Conservation (phyloP, 2,113 vertebrate genomes). For the Notarius lentiginosus region DNA sequence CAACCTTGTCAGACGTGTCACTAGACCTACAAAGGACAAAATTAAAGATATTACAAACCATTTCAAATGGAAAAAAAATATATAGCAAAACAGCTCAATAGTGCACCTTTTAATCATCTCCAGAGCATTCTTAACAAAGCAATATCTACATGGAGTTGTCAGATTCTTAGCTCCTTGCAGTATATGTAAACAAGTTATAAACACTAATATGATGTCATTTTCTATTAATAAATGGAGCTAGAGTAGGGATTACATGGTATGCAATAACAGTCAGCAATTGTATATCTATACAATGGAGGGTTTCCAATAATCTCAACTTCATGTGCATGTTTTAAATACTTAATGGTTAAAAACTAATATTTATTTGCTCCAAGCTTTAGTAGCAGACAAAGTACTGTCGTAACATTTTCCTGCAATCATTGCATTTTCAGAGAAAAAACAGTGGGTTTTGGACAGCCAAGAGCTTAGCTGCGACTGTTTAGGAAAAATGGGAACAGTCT, state of each 20-base stretch:
- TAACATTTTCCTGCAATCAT: background rate
- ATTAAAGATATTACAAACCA: slow-evolving; percentile 14
- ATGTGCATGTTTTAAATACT: background rate
- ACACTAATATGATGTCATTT: background rate
- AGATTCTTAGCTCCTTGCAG: background rate
- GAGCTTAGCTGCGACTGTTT: background rate
- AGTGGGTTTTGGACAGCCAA: background rate
- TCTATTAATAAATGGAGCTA: background rate
- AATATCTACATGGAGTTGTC: background rate
- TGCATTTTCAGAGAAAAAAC: background rate
- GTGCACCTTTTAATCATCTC: background rate
- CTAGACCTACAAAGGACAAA: slow-evolving; percentile 57
- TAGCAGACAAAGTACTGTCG: background rate
- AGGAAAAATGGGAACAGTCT: background rate
- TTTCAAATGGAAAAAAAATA: background rate
- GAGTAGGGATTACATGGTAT: background rate
- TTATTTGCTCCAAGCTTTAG: background rate
- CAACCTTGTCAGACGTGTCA: slow-evolving; percentile 52
- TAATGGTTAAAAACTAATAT: background rate
- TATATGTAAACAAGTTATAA: background rate
- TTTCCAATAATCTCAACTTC: background rate
- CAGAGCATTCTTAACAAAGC: background rate
- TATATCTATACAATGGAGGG: background rate
- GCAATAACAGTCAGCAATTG: background rate
- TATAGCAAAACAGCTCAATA: background rate